Percentiles rank a stretch among this genome's conserved stretches.
These are phyloP conservation scores for Seriola quinqueradiata DNA, from an alignment of 2,113 vertebrate species.

Conservation along the genomic window DNA sequence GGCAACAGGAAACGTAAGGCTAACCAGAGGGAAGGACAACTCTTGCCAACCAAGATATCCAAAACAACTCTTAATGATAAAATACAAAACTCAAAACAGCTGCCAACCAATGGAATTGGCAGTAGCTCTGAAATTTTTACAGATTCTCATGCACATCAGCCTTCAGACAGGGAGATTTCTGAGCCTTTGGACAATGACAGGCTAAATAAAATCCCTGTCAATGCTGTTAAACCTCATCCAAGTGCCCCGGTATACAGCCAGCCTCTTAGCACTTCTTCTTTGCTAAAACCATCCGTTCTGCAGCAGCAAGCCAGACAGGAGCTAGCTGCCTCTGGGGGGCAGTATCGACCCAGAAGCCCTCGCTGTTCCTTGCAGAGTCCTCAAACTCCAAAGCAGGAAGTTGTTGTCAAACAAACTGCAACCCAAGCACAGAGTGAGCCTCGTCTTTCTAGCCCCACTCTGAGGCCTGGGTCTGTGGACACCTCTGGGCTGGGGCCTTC, in stretches of 20 bases:
- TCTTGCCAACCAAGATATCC: conserved; percentile 85
- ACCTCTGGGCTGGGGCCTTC: conserved; percentile 77
- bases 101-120: conserved; percentile 86
- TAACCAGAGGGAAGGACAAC: conserved; percentile 86
- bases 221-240: conserved; percentile 91
- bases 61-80: conserved; percentile 85
- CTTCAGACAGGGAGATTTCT: conserved; percentile 80
- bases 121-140: conserved; percentile 87
- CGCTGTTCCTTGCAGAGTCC: conserved; percentile 86
- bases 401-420: conserved; percentile 83
- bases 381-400: conserved; percentile 84
- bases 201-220: conserved; percentile 88
- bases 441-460: conserved; percentile 76
- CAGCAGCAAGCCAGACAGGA: conserved; percentile 89
- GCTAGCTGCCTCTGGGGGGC: conserved; percentile 78
- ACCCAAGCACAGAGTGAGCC: conserved; percentile 78
- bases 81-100: conserved; percentile 84
- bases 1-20: conserved; percentile 87
- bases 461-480: conserved; percentile 80
- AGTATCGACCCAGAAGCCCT: conserved; percentile 84
- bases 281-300: conserved; percentile 87
- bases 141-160: conserved; percentile 70
- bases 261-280: conserved; percentile 85
- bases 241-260: conserved; percentile 88
- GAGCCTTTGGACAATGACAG: conserved; percentile 87